Percentiles rank a stretch among this genome's conserved stretches.
Conservation (phyloP, 2,113 vertebrate genomes). For the Macquaria ambigua region DNA sequence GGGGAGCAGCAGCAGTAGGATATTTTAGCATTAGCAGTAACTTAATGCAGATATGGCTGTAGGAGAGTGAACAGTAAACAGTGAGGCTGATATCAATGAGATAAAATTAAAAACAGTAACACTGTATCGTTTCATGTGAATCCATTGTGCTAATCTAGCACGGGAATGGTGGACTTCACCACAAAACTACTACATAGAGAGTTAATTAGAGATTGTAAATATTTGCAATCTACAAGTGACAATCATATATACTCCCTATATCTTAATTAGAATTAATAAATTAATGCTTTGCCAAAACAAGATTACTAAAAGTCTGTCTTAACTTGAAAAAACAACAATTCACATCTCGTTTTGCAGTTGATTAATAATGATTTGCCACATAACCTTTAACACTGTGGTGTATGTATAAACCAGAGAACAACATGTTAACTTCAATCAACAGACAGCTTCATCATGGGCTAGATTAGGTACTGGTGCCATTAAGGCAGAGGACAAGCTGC, state of each 20-base stretch:
- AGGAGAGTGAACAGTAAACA: neutral
- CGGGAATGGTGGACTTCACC: neutral
- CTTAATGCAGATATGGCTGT: neutral
- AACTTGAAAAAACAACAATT: neutral
- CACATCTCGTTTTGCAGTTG: neutral
- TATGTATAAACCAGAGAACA: slow-evolving; percentile 29
- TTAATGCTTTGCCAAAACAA: neutral
- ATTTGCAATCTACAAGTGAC: too few relatives aligned
- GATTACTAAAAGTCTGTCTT: neutral
- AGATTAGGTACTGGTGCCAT: slow-evolving; percentile 57
- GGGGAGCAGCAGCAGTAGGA: neutral
- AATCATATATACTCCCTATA: neutral
- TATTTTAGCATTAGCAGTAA: neutral
- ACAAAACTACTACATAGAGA: neutral
- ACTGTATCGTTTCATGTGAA: neutral
- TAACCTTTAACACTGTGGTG: slow-evolving; percentile 49
- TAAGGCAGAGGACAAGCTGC: slow-evolving; percentile 56
- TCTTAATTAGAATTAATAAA: neutral
- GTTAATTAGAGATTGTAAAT: neutral
- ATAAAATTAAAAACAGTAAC: neutral
- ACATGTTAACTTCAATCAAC: slow-evolving; percentile 59
- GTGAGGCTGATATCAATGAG: neutral
- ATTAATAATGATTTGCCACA: slow-evolving; percentile 22
- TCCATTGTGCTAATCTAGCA: neutral
- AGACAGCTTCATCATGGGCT: slow-evolving; percentile 53